These are phyloP conservation scores for Scarus forsteni DNA, from an alignment of 2,797 vertebrate species.

Conservation along the genomic window DNA sequence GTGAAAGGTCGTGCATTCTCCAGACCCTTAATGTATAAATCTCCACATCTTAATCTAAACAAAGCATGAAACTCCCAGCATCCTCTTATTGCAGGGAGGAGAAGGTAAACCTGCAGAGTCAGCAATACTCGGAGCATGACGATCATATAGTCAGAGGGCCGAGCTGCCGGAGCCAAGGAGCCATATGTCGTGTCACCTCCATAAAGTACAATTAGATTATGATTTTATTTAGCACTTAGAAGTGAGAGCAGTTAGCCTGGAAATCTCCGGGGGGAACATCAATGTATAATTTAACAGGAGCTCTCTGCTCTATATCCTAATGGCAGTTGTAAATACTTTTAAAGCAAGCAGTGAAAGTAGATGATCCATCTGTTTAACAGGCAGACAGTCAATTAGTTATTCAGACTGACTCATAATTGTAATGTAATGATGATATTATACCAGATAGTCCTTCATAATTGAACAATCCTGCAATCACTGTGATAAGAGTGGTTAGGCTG, in stretches of 20 bases:
- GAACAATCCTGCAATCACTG: not conserved
- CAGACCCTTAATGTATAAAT: not conserved
- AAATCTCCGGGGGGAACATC: slow-evolving; percentile 32
- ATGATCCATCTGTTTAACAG: slow-evolving; percentile 21
- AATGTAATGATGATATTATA: not conserved
- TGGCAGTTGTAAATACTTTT: slow-evolving; percentile 42
- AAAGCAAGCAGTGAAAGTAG: slow-evolving; percentile 30
- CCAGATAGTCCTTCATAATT: not conserved
- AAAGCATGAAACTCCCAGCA: slow-evolving; percentile 8
- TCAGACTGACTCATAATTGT: slow-evolving; percentile 9
- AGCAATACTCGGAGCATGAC: slow-evolving; percentile 1
- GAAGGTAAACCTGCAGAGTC: not conserved
- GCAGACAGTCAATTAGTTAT: not conserved
- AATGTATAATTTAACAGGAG: slow-evolving; percentile 26
- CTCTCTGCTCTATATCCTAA: slow-evolving; percentile 22
- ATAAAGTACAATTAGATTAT: slow-evolving; percentile 47
- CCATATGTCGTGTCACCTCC: slow-evolving; percentile 28
- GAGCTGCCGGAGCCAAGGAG: slow-evolving; percentile 28
- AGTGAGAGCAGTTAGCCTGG: slow-evolving; percentile 22
- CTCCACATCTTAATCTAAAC: slow-evolving; percentile 12
- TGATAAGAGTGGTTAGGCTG: not conserved
- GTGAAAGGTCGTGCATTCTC: not conserved
- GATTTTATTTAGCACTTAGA: slow-evolving; percentile 51
- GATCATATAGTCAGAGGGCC: slow-evolving; percentile 14
- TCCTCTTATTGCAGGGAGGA: not conserved